Percentiles rank a stretch among this genome's conserved stretches.
phyloP scores from a whole-genome alignment of 2,113 vertebrate species.

The Gobio gobio region DNA sequence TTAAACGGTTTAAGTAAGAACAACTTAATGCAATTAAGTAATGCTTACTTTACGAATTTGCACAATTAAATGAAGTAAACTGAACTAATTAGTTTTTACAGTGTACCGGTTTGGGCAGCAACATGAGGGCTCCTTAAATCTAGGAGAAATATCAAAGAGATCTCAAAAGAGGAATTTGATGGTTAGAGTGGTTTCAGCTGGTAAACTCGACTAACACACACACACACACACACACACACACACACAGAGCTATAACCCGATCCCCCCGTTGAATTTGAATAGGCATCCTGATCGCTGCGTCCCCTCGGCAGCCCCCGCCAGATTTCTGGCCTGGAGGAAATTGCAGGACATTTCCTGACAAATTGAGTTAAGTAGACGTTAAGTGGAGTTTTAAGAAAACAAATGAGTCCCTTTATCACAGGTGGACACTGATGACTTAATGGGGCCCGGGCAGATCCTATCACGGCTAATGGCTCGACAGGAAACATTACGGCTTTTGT shows the following conservation, averaged over 20 bases:
- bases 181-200: not conserved
- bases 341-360: slow-evolving; percentile 99
- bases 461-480: slow-evolving; percentile 99
- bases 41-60: no score
- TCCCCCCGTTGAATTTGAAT: slow-evolving; percentile 86
- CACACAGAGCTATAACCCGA: slow-evolving; percentile 65
- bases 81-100: no score
- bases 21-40: no score
- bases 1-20: no score
- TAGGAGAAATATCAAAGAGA: no score
- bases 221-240: not conserved
- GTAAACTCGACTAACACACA: not conserved
- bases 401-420: slow-evolving; percentile 99
- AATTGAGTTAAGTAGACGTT: slow-evolving; percentile 99
- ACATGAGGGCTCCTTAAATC: no score
- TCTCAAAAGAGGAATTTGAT: not conserved
- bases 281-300: slow-evolving; percentile 79
- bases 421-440: slow-evolving; percentile 99
- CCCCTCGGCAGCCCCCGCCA: slow-evolving; percentile 92
- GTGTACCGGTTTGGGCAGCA: no score
- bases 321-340: slow-evolving; percentile 98
- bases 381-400: slow-evolving; percentile 99
- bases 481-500: slow-evolving; percentile 99
- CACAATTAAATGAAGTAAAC: no score
- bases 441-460: slow-evolving; percentile 97